Evolutionary conservation across 2,888 invertebrate genomes (phyloP), one percentile per base, ranked within the genome.

Genomic region (Eristalinus sepulchralis): DNA sequence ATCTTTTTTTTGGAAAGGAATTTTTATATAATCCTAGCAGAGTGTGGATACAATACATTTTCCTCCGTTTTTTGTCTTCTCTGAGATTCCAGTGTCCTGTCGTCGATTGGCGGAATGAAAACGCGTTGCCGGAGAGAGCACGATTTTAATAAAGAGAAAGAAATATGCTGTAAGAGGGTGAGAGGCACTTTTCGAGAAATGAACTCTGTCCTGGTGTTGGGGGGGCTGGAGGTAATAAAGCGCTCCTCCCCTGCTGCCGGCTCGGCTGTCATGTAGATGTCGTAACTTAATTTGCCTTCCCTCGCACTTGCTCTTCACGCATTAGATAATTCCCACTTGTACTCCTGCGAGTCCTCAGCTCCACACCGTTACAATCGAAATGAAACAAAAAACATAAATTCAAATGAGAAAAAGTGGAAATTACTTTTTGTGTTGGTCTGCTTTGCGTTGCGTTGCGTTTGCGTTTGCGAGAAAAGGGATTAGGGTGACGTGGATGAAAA

Each of bases 131-230:
- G 66, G 47, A 47, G 77, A 75, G 36, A 73, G 78, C 83, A 83
- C 82, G 86, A 78, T 78, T 86, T 86, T 82, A 86, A 84, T 84
- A 84, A 80, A 84, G 84, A 86, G 71, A 33, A 82, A 71, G 83
- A 82, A 79, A 83, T 83, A 78, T 75, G 78, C 70, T 78, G 70
- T 62, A 83, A 82, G 73, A 73, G 53, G 13, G 57, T 62, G 66
- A 64, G 78, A 63, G 73, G 78, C 86, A 82, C 66, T 83, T 86
- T 82, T 75, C 63, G 75, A 47, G 70, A 79, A 75, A 73, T 79
- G 78, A 83, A 85, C 72, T 73, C 55, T 63, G 33, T 57, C 53
- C 53, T 77, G 53, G 77, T 64, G 57, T 72, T 63, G 47, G 27
- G 72, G 71, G 67, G 72, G n/a, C n/a, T n/a, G n/a, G 33, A 17